Conservation (phyloP, 2,113 vertebrate genomes). For the Osmerus mordax region DNA sequence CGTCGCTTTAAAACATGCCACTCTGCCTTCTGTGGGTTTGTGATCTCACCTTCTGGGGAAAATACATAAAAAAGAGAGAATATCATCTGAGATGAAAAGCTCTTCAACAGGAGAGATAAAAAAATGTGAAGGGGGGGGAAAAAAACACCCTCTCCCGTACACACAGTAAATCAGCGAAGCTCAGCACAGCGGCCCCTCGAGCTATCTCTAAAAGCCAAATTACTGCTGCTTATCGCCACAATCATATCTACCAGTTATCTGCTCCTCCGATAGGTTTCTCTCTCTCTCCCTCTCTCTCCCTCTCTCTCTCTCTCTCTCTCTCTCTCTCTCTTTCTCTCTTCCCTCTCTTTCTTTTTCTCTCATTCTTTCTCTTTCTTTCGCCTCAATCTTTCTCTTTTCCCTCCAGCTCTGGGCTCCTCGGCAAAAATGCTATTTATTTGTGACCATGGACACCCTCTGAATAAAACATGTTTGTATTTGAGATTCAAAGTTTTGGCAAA, state of each 20-base stretch:
- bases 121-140: conserved; percentile 51
- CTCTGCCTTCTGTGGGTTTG: conserved; percentile 80
- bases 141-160: conserved; percentile 69
- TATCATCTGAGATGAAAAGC: conserved; percentile 87
- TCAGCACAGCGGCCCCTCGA: conserved; percentile 81
- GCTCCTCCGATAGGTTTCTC: conserved; percentile 65
- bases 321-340: conserved; percentile 47
- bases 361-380: conserved; percentile 40
- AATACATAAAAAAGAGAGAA: conserved; percentile 87
- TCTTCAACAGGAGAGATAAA: conserved; percentile 89
- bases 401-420: conserved; percentile 53
- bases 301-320: conserved; percentile 46
- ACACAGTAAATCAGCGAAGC: conserved; percentile 74
- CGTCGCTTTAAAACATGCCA: conserved; percentile 90
- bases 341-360: conserved; percentile 44
- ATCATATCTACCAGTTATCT: conserved; percentile 94
- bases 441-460: conserved; percentile 73
- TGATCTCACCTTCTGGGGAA: conserved; percentile 90
- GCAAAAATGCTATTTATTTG: conserved; percentile 74
- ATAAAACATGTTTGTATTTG: conserved; percentile 71
- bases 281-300: conserved; percentile 45
- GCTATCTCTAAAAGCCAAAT: conserved; percentile 91
- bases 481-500: conserved; percentile 67
- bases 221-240: conserved; percentile 90
- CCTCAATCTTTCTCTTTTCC: not conserved